phyloP scores from a whole-genome alignment of 2,113 vertebrate species.

The Perca flavescens region DNA sequence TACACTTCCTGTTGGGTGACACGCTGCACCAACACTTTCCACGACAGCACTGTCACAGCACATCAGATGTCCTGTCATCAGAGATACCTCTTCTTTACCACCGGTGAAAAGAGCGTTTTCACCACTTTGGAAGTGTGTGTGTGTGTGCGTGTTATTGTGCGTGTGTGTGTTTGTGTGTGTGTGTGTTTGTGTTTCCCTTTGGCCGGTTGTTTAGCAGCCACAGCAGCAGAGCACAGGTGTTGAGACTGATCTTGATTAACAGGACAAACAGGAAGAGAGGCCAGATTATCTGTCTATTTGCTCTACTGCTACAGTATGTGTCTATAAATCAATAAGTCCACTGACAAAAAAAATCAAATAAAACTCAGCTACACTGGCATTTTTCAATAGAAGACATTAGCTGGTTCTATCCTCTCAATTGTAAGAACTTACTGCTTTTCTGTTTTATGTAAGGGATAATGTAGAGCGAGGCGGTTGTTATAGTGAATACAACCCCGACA shows the following conservation, averaged over 20 bases:
- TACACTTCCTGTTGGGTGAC: slow-evolving; percentile 54
- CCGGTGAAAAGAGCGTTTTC: slow-evolving; percentile 52
- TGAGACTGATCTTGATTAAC: slow-evolving; percentile 45
- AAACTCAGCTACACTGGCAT: background rate
- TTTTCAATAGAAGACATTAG: background rate
- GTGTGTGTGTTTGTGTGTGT: slow-evolving; percentile 11
- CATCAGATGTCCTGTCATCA: slow-evolving; percentile 56
- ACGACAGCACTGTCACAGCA: slow-evolving; percentile 57
- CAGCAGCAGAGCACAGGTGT: slow-evolving; percentile 43
- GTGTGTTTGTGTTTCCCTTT: background rate
- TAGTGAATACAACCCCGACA: too few relatives aligned
- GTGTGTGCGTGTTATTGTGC: slow-evolving; percentile 10
- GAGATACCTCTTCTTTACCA: slow-evolving; percentile 29
- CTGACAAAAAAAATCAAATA: background rate
- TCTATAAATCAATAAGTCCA: background rate
- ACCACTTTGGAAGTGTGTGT: slow-evolving; percentile 34
- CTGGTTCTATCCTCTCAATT: background rate
- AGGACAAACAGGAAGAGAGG: background rate
- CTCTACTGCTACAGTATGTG: background rate
- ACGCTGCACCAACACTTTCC: slow-evolving; percentile 49
- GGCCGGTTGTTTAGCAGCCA: slow-evolving; percentile 25
- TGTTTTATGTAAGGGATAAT: background rate
- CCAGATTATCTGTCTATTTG: slow-evolving; percentile 6
- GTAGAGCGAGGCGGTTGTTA: too few relatives aligned
- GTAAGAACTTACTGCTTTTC: background rate